phyloP scores from a whole-genome alignment of 2,113 vertebrate species.

The Anoura caudifer region DNA sequence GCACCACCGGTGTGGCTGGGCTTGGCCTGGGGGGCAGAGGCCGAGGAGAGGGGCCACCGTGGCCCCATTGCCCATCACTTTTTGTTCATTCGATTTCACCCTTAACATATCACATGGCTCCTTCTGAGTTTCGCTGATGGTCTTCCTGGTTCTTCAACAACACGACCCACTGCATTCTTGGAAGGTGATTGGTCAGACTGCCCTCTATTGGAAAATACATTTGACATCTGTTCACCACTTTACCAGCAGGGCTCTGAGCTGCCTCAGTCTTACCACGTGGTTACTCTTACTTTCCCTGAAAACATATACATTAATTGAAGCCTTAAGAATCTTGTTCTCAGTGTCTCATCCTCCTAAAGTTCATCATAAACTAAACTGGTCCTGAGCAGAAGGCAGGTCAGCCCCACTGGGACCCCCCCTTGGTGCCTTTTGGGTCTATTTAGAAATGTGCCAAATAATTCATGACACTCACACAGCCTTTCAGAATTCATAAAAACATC shows the following conservation, averaged over 20 bases:
- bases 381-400: not conserved
- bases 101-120: rapidly evolving
- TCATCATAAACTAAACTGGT: not conserved
- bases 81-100: not conserved
- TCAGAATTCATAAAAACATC: not conserved
- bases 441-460: not conserved
- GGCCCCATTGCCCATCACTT: too few relatives aligned
- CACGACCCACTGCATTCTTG: not conserved
- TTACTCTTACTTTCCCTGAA: constrained; percentile 47
- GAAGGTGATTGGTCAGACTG: not conserved
- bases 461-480: not conserved
- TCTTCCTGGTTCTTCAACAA: constrained; percentile 43
- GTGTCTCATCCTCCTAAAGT: too few relatives aligned
- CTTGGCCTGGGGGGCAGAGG: too few relatives aligned
- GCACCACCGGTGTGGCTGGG: not conserved
- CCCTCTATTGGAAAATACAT: not conserved
- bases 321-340: not conserved
- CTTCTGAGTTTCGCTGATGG: not conserved
- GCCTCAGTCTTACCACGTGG: not conserved
- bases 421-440: not conserved
- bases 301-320: not conserved
- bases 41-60: too few relatives aligned
- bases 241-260: constrained; percentile 59
- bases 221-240: constrained; percentile 62
- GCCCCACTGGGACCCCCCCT: too few relatives aligned